These are phyloP conservation scores for Heliconius cydno DNA, from an alignment of 2,888 invertebrate species.

Conservation along the genomic window DNA sequence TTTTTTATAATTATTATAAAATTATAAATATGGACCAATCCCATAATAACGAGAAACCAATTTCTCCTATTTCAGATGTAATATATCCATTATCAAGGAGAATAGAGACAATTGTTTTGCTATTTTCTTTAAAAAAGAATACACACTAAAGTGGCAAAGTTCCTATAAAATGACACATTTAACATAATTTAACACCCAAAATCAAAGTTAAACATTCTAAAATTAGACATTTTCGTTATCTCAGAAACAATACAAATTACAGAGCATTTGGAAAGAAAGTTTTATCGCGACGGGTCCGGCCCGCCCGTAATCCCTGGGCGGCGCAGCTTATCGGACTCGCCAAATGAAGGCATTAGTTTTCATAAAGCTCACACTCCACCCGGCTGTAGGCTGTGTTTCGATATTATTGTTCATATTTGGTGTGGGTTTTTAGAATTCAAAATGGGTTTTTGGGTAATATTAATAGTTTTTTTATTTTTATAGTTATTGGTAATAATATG, in stretches of 20 bases:
- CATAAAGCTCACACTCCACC: conserved; percentile 77
- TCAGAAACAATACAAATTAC: conserved; percentile 68
- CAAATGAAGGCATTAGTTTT: conserved; percentile 83
- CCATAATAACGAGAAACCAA: too few relatives aligned
- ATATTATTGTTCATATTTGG: conserved; percentile 18
- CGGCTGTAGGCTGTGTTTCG: conserved; percentile 19
- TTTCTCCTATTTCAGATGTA: too few relatives aligned
- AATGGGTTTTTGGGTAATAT: background rate
- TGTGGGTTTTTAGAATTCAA: background rate
- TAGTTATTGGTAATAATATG: background rate
- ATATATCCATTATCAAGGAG: too few relatives aligned
- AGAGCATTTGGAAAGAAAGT: conserved; percentile 61
- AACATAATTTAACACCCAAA: background rate
- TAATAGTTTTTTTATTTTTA: background rate
- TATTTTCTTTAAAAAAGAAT: too few relatives aligned
- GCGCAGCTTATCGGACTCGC: conserved; percentile 78
- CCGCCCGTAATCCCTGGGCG: conserved; percentile 74
- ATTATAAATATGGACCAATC: background rate
- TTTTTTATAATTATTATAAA: background rate
- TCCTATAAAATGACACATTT: background rate
- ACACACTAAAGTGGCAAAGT: too few relatives aligned
- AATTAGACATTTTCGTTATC: conserved; percentile 41
- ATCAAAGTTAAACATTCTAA: conserved; percentile 7
- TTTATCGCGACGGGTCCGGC: conserved; percentile 65
- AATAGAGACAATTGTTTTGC: too few relatives aligned